Percentiles rank a stretch among this genome's conserved stretches.
These are phyloP conservation scores for Drosophila nebulosa DNA, from an alignment of 1,140 invertebrate genomes.

Conservation along the genomic window DNA sequence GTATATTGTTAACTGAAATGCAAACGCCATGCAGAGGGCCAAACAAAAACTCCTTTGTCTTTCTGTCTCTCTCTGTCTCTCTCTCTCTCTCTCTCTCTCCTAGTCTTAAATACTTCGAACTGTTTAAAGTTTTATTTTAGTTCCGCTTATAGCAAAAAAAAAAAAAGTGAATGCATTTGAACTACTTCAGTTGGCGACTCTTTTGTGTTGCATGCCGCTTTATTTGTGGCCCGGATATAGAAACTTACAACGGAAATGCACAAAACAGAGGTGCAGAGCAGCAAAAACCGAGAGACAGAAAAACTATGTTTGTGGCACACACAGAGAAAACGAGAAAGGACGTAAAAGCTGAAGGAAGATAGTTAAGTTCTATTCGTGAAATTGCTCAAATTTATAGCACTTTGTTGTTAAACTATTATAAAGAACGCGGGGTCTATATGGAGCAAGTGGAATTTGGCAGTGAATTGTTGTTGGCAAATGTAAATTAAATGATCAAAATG, in stretches of 20 bases:
- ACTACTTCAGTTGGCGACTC: constrained; percentile 34
- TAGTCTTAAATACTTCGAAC: background rate
- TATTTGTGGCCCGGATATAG: constrained; percentile 68
- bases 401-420: background rate
- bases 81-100: background rate
- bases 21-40: constrained; percentile 8
- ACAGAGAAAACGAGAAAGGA: constrained; percentile 4
- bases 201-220: constrained; percentile 49
- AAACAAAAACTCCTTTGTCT: constrained; percentile 18
- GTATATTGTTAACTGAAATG: constrained; percentile 46
- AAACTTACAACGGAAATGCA: constrained; percentile 69
- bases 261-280: constrained; percentile 37
- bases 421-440: background rate
- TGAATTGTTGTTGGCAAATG: too few relatives aligned
- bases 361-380: constrained; percentile 27
- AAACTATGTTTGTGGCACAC: constrained; percentile 44
- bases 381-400: constrained; percentile 45
- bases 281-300: background rate
- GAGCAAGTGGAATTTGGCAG: background rate
- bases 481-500: too few relatives aligned
- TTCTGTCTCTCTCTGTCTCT: background rate
- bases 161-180: constrained; percentile 40
- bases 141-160: constrained; percentile 5
- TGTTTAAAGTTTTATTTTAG: background rate
- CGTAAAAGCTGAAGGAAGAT: background rate